Evolutionary conservation across 2,113 vertebrate species (phyloP), one percentile per base, ranked within the genome.

Genomic region (Alligator sinensis): DNA sequence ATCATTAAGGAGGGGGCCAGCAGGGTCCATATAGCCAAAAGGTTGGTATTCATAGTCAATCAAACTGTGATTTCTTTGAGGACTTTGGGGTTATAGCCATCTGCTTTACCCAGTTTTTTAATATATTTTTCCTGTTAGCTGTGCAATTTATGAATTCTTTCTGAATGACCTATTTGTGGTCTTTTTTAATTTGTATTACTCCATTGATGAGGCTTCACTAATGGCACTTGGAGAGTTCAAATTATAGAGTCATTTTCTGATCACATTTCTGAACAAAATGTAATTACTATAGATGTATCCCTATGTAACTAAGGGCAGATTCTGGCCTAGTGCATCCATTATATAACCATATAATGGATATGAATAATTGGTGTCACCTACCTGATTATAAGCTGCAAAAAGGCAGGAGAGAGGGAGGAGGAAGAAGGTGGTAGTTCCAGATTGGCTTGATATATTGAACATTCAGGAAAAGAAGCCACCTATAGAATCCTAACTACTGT

Each of bases 321-420:
- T 92, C 94, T 94, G 88, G 90, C 86, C 74, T 78, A 90, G 60
- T 89, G 85, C 75, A 64, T 89, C 93, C 93, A 95, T 90, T 88
- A 94, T 30, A 90, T 93, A 95, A 60, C 38, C n/a, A 81, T 95
- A 96, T 96, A 97, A 97, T 96, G 89, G 94, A 94, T 93, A 91
- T 93, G 96, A 96, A 95, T 84, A 95, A 97, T 97, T 80, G 94
- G 85, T 93, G 63, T 93, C 95, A 95, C 87, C 80, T 96, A 82
- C 87, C 94, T 95, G 92, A 91, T 90, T 64, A 57, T 18, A 27
- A 6, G 66, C 68, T 88, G 94, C 91, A 94, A 93, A 91, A 82
- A 84, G 21, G 47, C 47, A 47, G 47, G 47, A 47, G 47, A 47
- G 47, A 47, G 8, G 47, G 47, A 47, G 47, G 47, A 47, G 47